Conservation (phyloP, 1,140 invertebrate species). For the Pseudomyrmex dendroicus region DNA sequence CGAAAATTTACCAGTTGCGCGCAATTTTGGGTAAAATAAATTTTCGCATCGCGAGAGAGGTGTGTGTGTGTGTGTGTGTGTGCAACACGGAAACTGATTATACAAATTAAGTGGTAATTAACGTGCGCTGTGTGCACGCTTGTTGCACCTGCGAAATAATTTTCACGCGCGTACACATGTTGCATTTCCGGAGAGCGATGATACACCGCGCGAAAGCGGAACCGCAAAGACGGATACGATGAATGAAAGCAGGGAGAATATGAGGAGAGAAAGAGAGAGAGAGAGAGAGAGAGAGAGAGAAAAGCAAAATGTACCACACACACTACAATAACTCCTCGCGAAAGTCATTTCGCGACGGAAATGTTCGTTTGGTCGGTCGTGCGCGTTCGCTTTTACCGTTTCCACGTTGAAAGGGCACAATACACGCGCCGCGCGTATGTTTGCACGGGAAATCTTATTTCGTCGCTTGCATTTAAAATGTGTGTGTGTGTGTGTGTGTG, state of each 20-base stretch:
- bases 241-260: neutral
- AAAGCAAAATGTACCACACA: too few species aligned
- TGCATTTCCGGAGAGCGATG: neutral
- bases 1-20: neutral
- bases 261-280: too few species aligned
- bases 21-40: neutral
- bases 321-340: neutral
- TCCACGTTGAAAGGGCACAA: neutral
- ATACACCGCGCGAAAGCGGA: neutral
- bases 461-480: neutral
- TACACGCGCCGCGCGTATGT: neutral
- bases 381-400: conserved; percentile 12
- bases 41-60: neutral
- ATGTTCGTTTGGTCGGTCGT: conserved; percentile 16
- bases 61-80: neutral
- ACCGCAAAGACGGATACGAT: conserved; percentile 8
- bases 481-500: too few species aligned
- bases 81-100: conserved; percentile 1
- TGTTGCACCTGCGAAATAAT: neutral
- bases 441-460: neutral
- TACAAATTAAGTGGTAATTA: conserved; percentile 30
- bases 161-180: too few species aligned
- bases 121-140: neutral
- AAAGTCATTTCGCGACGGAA: conserved; percentile 5
- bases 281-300: too few species aligned